Evolutionary conservation across 2,113 vertebrate genomes (phyloP), one percentile per base, ranked within the genome.

Genomic region (Scolopax mira): DNA sequence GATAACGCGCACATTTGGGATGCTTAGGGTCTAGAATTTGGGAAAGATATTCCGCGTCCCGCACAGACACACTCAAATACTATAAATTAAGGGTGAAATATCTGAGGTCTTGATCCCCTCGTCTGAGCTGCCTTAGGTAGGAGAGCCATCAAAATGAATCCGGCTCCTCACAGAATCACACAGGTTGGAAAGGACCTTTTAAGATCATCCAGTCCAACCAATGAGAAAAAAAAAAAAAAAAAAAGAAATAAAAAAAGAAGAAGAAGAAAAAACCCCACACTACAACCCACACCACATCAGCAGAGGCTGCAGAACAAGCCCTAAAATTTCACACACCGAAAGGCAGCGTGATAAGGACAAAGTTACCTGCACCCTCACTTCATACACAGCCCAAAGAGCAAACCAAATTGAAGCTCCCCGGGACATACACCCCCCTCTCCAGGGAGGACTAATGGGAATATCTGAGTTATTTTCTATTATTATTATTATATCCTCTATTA

Each of bases 31-130:
- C 94, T 69, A 86, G 88, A 96, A 93, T 81, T 95, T 10, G 88
- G 94, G 81, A 49, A 79, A 86, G 92, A 85, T 88, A 96, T 89
- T 79, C 72, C 91, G 82, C n/a, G 3, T 75, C 94, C 78, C 23
- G 15, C 88, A 42, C 93, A 95, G 85, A 89, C 82, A 39, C 79
- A 5, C 51, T 91, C 85, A 80, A 75, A 54, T 85, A 82, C 91
- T 72, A 92, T 94, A 93, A 95, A 92, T 96, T 87, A 86, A 87
- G 79, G 88, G 79, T 93, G 83, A 96, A 96, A 91, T 92, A 96
- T 90, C 14, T 61, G 88, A 94, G 92, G 93, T 95, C 90, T 92
- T 90, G 96, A 94, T 95, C 94, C 79, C 65, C 85, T 55, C 11
- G 85, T 80, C 88, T 84, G 79, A 92, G 65, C 85, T 55, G 79